These are phyloP conservation scores for Agrotis exclamationis DNA, from an alignment of 2,888 invertebrate species.

Conservation along the genomic window DNA sequence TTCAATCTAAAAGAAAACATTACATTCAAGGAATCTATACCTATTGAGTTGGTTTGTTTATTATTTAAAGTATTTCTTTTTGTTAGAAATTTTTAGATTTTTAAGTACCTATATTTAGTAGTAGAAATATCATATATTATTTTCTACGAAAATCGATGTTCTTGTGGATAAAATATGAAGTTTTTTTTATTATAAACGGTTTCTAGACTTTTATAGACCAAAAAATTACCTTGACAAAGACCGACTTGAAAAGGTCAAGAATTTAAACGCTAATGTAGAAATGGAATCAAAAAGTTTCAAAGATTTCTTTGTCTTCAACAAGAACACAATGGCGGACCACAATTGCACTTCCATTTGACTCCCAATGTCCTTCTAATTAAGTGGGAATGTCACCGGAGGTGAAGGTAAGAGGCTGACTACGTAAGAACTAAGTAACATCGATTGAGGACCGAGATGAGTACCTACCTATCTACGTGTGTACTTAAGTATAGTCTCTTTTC, in stretches of 20 bases:
- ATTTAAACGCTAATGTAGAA: constrained; percentile 6
- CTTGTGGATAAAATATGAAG: too few species aligned
- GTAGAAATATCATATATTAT: too few species aligned
- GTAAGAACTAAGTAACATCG: constrained; percentile 24
- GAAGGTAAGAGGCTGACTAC: constrained; percentile 20
- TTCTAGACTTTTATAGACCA: not conserved
- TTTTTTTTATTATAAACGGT: too few species aligned
- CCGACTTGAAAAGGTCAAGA: constrained; percentile 7
- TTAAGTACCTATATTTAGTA: too few species aligned
- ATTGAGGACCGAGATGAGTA: constrained; percentile 23
- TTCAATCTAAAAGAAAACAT: not conserved
- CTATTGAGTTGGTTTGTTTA: too few species aligned
- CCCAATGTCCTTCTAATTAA: constrained; percentile 48
- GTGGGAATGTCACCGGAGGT: constrained; percentile 27
- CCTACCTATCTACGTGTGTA: not conserved
- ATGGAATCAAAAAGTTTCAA: constrained; percentile 21
- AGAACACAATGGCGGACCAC: constrained; percentile 31
- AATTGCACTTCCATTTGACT: constrained; percentile 28
- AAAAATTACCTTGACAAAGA: constrained; percentile 9
- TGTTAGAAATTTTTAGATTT: too few species aligned
- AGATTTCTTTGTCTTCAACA: constrained; percentile 24
- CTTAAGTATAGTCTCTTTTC: not conserved
- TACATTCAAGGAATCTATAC: too few species aligned
- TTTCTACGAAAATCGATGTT: not conserved
- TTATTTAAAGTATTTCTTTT: too few species aligned